Evolutionary conservation across 2,113 vertebrate genomes (phyloP), one percentile per base, ranked within the genome.

Genomic region (Kryptolebias marmoratus): DNA sequence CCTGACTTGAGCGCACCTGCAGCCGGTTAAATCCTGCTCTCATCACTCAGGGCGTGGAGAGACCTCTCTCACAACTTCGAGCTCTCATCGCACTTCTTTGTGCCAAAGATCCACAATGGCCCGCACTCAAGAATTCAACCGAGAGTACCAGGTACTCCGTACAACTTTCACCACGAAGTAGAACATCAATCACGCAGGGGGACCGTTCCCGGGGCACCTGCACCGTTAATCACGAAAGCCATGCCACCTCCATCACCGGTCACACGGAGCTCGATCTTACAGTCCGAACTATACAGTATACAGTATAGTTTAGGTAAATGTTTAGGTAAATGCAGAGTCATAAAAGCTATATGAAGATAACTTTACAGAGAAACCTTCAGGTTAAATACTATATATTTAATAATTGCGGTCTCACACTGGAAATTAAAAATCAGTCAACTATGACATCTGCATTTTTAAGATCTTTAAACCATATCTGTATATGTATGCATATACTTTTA

Each of bases 21-120:
- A 87, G 82, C 74, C 85, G 74, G 79, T 91, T 92, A 91, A 87
- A 90, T 73, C 77, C 78, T 82, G 87, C 88, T 91, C 85, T 92
- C 91, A 92, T 92, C 89, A 86, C 82, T 90, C 87, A 88, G 88
- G 87, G 80, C 73, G 80, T 81, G 79, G 84, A 90, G 80, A 80
- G 75, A 88, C 79, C 80, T 81, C 79, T 84, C 69, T 78, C 77
- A 68, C 87, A 80, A 82, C 71, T 77, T 58, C 64, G 70, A 85
- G 75, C 45, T 68, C 73, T 76, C 67, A 73, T 48, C 77, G 78
- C 79, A 78, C 56, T 77, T 63, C 50, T 63, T 49, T 82, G 73
- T 82, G 77, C 88, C 79, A 88, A 85, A 84, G 70, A 57, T 64
- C 84, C 54, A 36, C 54, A 64, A 84, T 78, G 79, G 66, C 63